These are phyloP conservation scores for Agrilus mali DNA, from an alignment of 2,888 invertebrate species.

Conservation along the genomic window DNA sequence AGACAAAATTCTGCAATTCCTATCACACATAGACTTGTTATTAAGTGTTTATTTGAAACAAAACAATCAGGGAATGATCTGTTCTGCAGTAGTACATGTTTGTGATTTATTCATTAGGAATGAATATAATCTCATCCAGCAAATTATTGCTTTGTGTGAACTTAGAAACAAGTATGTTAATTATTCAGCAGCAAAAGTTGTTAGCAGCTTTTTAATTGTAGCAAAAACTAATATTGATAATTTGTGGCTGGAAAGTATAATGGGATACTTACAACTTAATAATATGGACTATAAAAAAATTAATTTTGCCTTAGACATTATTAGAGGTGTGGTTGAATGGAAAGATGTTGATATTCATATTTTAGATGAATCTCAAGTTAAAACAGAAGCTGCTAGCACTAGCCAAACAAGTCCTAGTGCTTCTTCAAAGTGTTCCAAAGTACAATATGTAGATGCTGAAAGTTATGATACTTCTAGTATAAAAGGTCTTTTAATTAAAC, in stretches of 20 bases:
- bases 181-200: slow-evolving; percentile 65
- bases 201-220: slow-evolving; percentile 73
- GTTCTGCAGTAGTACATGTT: slow-evolving; percentile 65
- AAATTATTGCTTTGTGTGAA: slow-evolving; percentile 67
- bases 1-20: slow-evolving; percentile 59
- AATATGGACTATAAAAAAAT: slow-evolving; percentile 59
- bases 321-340: slow-evolving; percentile 80
- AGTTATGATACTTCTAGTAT: slow-evolving; percentile 76
- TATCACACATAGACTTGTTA: slow-evolving; percentile 71
- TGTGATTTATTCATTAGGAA: slow-evolving; percentile 70
- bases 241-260: slow-evolving; percentile 66
- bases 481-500: slow-evolving; percentile 76
- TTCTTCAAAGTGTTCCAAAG: slow-evolving; percentile 39
- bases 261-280: slow-evolving; percentile 56
- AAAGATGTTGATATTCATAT: slow-evolving; percentile 74
- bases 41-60: slow-evolving; percentile 79
- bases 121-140: slow-evolving; percentile 72
- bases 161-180: slow-evolving; percentile 70
- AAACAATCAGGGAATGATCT: slow-evolving; percentile 69
- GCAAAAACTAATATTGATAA: slow-evolving; percentile 71
- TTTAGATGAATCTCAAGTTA: slow-evolving; percentile 48
- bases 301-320: slow-evolving; percentile 72
- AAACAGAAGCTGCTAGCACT: slow-evolving; percentile 24
- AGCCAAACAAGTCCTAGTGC: slow-evolving; percentile 15
- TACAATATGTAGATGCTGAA: slow-evolving; percentile 63